Evolutionary conservation across 1,140 invertebrate species (phyloP), one percentile per base, ranked within the genome.

Genomic region (Asbolus verrucosus): DNA sequence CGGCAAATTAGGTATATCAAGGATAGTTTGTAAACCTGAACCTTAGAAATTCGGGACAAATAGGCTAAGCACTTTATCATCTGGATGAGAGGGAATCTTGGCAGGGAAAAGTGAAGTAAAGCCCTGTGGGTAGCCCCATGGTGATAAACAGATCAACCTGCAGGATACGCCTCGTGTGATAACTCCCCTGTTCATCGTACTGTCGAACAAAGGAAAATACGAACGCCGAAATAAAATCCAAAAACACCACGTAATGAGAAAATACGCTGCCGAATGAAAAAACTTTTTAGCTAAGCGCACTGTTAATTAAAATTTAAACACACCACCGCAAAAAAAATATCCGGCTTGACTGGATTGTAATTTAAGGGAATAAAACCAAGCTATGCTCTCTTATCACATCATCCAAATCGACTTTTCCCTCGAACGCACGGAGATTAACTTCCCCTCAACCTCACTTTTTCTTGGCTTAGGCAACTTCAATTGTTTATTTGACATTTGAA

Each of bases 401-500:
- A n/a, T 54, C 33, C 33, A 6, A 36, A 36, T 6, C n/a, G 33
- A 11, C 14, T 54, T 30, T n/a, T n/a, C n/a, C n/a, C n/a, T n/a
- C n/a, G n/a, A n/a, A n/a, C n/a, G n/a, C n/a, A n/a, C n/a, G n/a
- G n/a, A n/a, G n/a, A n/a, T n/a, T n/a, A n/a, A n/a, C n/a, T n/a
- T n/a, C n/a, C n/a, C n/a, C n/a, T n/a, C n/a, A n/a, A n/a, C n/a
- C n/a, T n/a, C n/a, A n/a, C n/a, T n/a, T n/a, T n/a, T n/a, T n/a
- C n/a, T n/a, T n/a, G n/a, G n/a, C n/a, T n/a, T 15, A 27, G 46
- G n/a, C 46, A 14, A 6, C 46, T 24, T 50, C 43, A 54, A 54
- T 54, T 54, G 46, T 54, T 54, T 54, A 54, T 54, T 54, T 54
- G 46, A 54, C 46, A 54, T 54, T 54, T 54, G 46, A 54, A 54